These are phyloP conservation scores for Galeopterus variegatus DNA, from an alignment of 2,113 vertebrate species.

Conservation along the genomic window DNA sequence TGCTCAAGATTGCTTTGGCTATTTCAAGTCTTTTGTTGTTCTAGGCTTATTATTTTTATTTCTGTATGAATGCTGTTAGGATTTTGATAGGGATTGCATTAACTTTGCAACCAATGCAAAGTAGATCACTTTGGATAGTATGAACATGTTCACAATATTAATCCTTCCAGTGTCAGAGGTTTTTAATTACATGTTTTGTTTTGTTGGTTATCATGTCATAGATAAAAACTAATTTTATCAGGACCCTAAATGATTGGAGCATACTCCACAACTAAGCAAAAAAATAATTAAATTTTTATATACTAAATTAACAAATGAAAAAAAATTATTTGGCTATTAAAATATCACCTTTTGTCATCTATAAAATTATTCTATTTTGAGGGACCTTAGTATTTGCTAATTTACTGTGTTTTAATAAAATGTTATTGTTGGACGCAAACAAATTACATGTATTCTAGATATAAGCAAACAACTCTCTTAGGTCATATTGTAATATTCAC, in stretches of 20 bases:
- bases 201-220: neutral
- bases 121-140: neutral
- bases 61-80: neutral
- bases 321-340: neutral
- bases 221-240: neutral
- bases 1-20: neutral
- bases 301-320: neutral
- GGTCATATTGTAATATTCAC: neutral
- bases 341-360: neutral
- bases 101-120: too few relatives aligned
- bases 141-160: neutral
- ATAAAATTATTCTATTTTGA: neutral
- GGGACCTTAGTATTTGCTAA: neutral
- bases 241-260: neutral
- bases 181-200: neutral
- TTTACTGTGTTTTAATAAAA: constrained; percentile 53
- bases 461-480: neutral
- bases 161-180: neutral
- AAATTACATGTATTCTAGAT: neutral
- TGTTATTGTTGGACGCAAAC: neutral
- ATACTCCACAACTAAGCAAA: neutral
- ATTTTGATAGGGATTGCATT: neutral
- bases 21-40: neutral
- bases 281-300: neutral
- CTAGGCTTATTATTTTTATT: neutral